These are phyloP conservation scores for Xestia c-nigrum DNA, from an alignment of 2,888 invertebrate genomes.

Conservation along the genomic window DNA sequence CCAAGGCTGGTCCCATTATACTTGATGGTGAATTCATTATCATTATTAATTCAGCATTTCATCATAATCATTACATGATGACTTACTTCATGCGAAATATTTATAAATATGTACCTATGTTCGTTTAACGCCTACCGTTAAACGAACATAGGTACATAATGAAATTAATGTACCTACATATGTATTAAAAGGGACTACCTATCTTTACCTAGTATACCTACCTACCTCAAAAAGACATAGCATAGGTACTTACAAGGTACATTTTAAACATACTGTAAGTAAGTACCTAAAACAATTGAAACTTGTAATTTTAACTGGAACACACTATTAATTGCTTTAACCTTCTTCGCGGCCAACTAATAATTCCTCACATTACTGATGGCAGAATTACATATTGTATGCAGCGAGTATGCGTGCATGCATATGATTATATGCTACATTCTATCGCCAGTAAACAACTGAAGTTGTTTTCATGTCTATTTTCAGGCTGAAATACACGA, in stretches of 20 bases:
- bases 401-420: constrained; percentile 20
- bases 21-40: too few relatives aligned
- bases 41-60: too few relatives aligned
- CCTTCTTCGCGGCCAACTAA: not conserved
- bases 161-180: too few relatives aligned
- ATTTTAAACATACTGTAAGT: not conserved
- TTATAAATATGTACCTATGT: too few relatives aligned
- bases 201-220: not conserved
- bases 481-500: constrained; percentile 36
- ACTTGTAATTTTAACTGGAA: not conserved
- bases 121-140: too few relatives aligned
- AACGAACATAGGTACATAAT: not conserved
- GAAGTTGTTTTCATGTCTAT: constrained; percentile 39
- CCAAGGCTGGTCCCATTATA: too few relatives aligned
- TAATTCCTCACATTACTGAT: not conserved
- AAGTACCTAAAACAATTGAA: not conserved
- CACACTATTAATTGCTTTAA: constrained; percentile 4
- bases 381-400: constrained; percentile 1
- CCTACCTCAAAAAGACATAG: not conserved
- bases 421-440: constrained; percentile 27
- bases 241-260: not conserved
- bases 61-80: too few relatives aligned
- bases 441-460: constrained; percentile 33
- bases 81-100: not conserved
- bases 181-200: not conserved